These are phyloP conservation scores for Brachirus orientalis DNA, from an alignment of 2,113 vertebrate species.

Conservation along the genomic window DNA sequence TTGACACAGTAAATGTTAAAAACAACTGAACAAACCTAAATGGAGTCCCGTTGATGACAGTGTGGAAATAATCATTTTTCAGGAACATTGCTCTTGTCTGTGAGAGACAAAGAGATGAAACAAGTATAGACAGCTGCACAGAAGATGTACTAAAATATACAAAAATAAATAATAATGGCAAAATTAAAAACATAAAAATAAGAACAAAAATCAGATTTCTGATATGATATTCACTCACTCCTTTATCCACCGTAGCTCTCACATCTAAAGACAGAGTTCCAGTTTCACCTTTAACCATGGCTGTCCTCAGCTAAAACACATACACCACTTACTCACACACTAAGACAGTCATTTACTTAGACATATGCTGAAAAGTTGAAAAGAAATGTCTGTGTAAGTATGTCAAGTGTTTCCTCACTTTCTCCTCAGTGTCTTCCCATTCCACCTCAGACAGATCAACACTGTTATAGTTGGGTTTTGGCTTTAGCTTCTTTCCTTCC, in stretches of 20 bases:
- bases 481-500: slow-evolving; percentile 92
- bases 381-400: slow-evolving; percentile 2
- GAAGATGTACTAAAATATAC: neutral
- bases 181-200: neutral
- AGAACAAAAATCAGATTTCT: neutral
- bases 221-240: slow-evolving; percentile 83
- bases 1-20: neutral
- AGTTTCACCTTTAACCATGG: slow-evolving; percentile 94
- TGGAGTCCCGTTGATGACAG: slow-evolving; percentile 91
- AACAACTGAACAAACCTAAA: slow-evolving; percentile 86
- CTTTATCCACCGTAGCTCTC: slow-evolving; percentile 91
- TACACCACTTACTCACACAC: neutral
- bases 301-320: slow-evolving; percentile 87
- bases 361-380: neutral
- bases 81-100: slow-evolving; percentile 92
- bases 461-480: slow-evolving; percentile 96
- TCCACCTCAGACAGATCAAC: slow-evolving; percentile 95
- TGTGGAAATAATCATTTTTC: slow-evolving; percentile 96
- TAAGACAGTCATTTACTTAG: neutral
- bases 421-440: slow-evolving; percentile 91
- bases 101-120: slow-evolving; percentile 9
- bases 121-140: neutral
- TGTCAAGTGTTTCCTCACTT: slow-evolving; percentile 70
- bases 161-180: no score
- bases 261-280: slow-evolving; percentile 91